Evolutionary conservation across 2,888 invertebrate genomes (phyloP).

Genomic region (Acronicta alni): DNA sequence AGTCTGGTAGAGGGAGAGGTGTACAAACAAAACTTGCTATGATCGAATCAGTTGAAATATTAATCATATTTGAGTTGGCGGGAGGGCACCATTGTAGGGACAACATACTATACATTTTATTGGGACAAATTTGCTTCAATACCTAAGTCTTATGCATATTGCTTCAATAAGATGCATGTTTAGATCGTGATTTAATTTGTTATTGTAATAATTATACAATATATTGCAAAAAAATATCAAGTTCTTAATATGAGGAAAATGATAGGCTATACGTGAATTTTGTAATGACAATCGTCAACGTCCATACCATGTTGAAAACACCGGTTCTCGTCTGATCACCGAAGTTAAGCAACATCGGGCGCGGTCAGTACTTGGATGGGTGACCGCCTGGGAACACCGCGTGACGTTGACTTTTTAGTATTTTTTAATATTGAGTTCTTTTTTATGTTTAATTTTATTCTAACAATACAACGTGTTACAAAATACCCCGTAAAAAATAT

Average conservation of each 20-base stretch:
- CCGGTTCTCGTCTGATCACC: constrained; percentile 85
- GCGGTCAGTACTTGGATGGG: constrained; percentile 83
- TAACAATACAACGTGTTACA: too few species aligned
- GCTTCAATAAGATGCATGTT: too few species aligned
- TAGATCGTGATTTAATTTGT: too few species aligned
- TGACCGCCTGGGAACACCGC: constrained; percentile 82
- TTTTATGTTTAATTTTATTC: too few species aligned
- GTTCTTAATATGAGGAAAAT: too few species aligned
- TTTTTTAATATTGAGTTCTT: too few species aligned
- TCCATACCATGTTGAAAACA: constrained; percentile 70
- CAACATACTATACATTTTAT: not conserved
- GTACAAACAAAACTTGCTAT: constrained; percentile 37
- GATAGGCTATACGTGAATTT: too few species aligned
- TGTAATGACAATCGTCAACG: constrained; percentile 43
- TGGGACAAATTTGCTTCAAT: not conserved
- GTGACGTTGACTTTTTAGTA: constrained; percentile 54
- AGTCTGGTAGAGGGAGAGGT: constrained; percentile 40
- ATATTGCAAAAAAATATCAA: too few species aligned
- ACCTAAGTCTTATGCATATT: too few species aligned
- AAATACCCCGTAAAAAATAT: too few species aligned
- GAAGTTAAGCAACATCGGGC: constrained; percentile 84
- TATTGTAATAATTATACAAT: too few species aligned
- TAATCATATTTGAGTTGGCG: constrained; percentile 60
- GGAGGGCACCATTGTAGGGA: constrained; percentile 1
- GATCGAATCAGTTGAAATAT: constrained; percentile 61